phyloP scores from a whole-genome alignment of 2,113 vertebrate genomes.

The human region DNA sequence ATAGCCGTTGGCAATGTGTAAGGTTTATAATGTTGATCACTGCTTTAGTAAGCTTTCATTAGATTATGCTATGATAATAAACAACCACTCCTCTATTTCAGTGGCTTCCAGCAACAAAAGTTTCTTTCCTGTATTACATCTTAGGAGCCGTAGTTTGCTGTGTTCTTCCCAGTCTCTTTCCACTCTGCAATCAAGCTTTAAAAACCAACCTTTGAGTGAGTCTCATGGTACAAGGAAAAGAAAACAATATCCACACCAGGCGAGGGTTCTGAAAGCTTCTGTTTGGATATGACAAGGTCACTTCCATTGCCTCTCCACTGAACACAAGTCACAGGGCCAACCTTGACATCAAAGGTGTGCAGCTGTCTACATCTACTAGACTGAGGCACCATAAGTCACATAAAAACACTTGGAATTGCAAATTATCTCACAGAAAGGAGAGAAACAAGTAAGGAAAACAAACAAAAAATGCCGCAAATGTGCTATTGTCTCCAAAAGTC shows the following conservation, averaged over 20 bases:
- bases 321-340: background rate
- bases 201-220: background rate
- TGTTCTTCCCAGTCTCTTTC: background rate
- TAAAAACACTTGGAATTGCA: fast-evolving
- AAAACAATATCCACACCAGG: background rate
- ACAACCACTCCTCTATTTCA: background rate
- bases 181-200: background rate
- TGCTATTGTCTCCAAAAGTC: background rate
- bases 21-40: background rate
- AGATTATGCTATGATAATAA: background rate
- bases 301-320: background rate
- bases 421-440: background rate
- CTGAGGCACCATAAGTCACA: background rate
- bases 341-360: too few relatives aligned
- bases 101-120: background rate
- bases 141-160: background rate
- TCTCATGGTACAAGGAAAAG: background rate
- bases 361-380: background rate
- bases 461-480: background rate
- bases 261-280: background rate
- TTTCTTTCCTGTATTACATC: background rate
- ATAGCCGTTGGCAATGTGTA: background rate
- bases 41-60: background rate
- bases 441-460: background rate
- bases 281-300: background rate